Conservation (phyloP, 2,113 vertebrate species). For the Struthio camelus region DNA sequence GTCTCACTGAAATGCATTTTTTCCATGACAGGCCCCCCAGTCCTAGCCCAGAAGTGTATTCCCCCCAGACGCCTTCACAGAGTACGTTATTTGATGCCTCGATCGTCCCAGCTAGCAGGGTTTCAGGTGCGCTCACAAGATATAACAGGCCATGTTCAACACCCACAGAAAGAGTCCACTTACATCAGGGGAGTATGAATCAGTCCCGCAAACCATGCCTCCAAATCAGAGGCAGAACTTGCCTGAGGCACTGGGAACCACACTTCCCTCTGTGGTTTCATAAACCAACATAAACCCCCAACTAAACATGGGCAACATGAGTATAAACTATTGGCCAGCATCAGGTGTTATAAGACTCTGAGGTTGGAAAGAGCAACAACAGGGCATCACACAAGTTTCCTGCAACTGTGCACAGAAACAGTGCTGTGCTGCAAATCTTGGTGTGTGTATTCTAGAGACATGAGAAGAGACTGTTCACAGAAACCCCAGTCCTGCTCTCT, state of each 20-base stretch:
- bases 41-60: neutral
- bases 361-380: fast-evolving
- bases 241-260: neutral
- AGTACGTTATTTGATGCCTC: fast-evolving
- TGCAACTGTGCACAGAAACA: neutral
- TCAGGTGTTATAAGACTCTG: no score
- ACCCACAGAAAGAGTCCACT: neutral
- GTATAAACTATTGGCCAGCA: neutral
- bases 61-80: neutral
- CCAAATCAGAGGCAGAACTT: neutral
- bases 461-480: neutral
- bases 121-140: neutral
- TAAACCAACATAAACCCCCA: neutral
- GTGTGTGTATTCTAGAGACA: neutral
- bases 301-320: fast-evolving
- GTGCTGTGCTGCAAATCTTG: fast-evolving
- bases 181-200: fast-evolving
- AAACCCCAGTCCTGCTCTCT: neutral
- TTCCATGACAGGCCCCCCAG: neutral
- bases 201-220: neutral
- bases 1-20: neutral
- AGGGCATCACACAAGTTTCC: neutral
- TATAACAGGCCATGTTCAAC: neutral
- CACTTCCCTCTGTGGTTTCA: fast-evolving
- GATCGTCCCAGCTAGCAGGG: fast-evolving